phyloP scores from a whole-genome alignment of 2,888 invertebrate species.

The Caenorhabditis sp. region DNA sequence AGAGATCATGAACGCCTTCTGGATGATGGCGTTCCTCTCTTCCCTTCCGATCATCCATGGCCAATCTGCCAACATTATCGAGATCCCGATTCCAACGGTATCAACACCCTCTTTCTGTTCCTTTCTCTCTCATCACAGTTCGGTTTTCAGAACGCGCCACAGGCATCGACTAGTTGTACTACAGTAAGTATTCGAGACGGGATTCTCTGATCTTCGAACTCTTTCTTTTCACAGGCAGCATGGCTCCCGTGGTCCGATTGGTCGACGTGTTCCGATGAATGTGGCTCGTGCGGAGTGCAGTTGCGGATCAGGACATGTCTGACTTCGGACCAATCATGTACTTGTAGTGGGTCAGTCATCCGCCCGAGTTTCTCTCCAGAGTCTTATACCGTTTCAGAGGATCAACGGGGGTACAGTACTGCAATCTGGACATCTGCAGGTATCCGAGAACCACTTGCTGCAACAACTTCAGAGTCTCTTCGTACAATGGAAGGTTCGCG shows the following conservation, averaged over 20 bases:
- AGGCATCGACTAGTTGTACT: conserved; percentile 49
- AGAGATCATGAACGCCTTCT: conserved; percentile 40
- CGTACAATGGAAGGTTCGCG: conserved; percentile 51
- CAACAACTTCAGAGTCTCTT: conserved; percentile 63
- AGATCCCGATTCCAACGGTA: conserved; percentile 54
- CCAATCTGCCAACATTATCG: conserved; percentile 51
- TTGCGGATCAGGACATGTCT: conserved; percentile 69
- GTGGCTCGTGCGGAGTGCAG: conserved; percentile 73
- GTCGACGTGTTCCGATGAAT: conserved; percentile 72
- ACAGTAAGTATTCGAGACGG: conserved; percentile 36
- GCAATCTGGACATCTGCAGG: conserved; percentile 71
- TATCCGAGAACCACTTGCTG: conserved; percentile 71
- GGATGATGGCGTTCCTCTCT: conserved; percentile 37
- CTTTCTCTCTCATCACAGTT: conserved; percentile 6
- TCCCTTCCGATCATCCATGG: not conserved
- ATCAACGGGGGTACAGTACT: conserved; percentile 68
- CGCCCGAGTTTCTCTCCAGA: not conserved
- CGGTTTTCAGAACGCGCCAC: conserved; percentile 49
- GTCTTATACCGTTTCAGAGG: conserved; percentile 57
- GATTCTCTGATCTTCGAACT: not conserved
- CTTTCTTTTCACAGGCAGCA: conserved; percentile 28
- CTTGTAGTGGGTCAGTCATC: conserved; percentile 64
- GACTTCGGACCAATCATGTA: conserved; percentile 59
- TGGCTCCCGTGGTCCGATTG: conserved; percentile 73
- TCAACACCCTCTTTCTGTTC: not conserved